Percentiles rank a stretch among this genome's conserved stretches.
These are phyloP conservation scores for Proisotoma minuta DNA, from an alignment of 2,888 invertebrate genomes.

Conservation along the genomic window DNA sequence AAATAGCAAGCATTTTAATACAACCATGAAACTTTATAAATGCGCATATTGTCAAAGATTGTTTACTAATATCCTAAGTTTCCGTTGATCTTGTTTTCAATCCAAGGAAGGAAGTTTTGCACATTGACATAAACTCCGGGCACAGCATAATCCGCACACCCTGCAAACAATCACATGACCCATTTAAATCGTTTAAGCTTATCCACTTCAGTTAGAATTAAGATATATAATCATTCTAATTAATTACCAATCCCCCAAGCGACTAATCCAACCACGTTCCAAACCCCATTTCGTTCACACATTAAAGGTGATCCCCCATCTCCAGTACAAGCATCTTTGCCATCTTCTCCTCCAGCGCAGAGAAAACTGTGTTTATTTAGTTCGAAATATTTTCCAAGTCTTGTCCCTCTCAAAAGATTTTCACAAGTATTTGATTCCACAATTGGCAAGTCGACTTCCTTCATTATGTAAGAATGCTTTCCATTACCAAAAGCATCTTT, in stretches of 20 bases:
- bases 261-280: slow-evolving; percentile 64
- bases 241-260: slow-evolving; percentile 62
- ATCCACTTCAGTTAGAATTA: background rate
- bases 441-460: slow-evolving; percentile 71
- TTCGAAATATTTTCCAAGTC: slow-evolving; percentile 61
- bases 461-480: slow-evolving; percentile 63
- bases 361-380: slow-evolving; percentile 65
- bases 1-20: too few relatives aligned
- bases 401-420: slow-evolving; percentile 59
- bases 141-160: slow-evolving; percentile 64
- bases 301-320: slow-evolving; percentile 70
- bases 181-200: background rate
- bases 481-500: slow-evolving; percentile 60
- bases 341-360: slow-evolving; percentile 72
- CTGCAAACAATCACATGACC: slow-evolving; percentile 1
- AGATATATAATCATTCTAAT: background rate
- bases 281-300: slow-evolving; percentile 58
- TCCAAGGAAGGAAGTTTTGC: slow-evolving; percentile 64
- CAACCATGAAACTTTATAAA: too few relatives aligned
- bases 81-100: slow-evolving; percentile 50
- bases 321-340: slow-evolving; percentile 73
- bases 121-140: slow-evolving; percentile 76
- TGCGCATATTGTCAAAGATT: too few relatives aligned
- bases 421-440: slow-evolving; percentile 64
- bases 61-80: too few relatives aligned